These are phyloP conservation scores for Alsophila aescularia DNA, from an alignment of 2,888 invertebrate species.

Conservation along the genomic window DNA sequence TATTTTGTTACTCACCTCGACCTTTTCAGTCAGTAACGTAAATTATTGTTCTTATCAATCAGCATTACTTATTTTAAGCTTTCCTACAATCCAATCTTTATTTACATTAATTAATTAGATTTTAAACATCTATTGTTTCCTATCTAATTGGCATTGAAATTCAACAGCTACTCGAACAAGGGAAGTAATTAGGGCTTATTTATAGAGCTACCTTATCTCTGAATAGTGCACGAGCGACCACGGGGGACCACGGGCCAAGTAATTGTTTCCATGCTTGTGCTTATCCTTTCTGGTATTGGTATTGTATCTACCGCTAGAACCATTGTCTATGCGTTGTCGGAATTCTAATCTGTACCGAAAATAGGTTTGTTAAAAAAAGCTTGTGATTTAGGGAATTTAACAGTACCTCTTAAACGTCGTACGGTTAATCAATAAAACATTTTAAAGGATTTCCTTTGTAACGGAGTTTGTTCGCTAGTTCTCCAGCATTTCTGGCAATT, in stretches of 20 bases:
- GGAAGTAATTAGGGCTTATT: slow-evolving; percentile 78
- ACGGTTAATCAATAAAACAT: too few species aligned
- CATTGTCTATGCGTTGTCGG: slow-evolving; percentile 33
- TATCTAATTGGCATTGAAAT: slow-evolving; percentile 59
- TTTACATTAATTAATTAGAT: slow-evolving; percentile 24
- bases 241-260: slow-evolving; percentile 28
- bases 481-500: too few species aligned
- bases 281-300: slow-evolving; percentile 36
- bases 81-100: slow-evolving; percentile 1
- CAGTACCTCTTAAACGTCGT: too few species aligned
- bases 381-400: too few species aligned
- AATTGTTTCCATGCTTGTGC: slow-evolving; percentile 36
- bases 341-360: slow-evolving; percentile 20
- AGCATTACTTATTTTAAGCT: not conserved
- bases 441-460: too few species aligned
- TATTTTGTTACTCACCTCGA: too few species aligned
- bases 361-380: slow-evolving; percentile 23
- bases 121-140: slow-evolving; percentile 42
- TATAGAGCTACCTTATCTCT: slow-evolving; percentile 74
- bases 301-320: slow-evolving; percentile 26
- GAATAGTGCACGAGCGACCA: slow-evolving; percentile 58
- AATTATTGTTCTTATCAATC: too few species aligned
- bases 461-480: too few species aligned
- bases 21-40: too few species aligned
- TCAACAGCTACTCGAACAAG: slow-evolving; percentile 59